Base-by-base conservation (phyloP, 2,113 vertebrate species). In the Choloepus hoffmanni region DNA sequence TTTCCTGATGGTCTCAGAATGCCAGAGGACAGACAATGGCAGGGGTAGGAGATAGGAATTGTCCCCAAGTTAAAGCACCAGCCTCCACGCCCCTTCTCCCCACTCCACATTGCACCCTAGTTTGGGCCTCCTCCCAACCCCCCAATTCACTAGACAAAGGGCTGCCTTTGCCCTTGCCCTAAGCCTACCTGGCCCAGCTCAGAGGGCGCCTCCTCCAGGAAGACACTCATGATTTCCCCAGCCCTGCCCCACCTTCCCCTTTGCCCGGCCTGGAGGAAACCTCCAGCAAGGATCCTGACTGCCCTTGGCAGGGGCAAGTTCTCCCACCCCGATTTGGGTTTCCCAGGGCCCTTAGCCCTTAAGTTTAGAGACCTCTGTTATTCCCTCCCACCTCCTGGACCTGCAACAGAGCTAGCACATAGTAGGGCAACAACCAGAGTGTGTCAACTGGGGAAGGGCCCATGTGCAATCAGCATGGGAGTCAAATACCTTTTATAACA, bases 401-500 rank as follows among this genome's bases (percentile, higher is more conserved):
- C 28, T 1, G 1, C 21, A 60, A 23, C 55, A 67, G 26, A 53
- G 48, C 7, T 12, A 83, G 43, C 23, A 36, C 82, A 23, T 1
- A 82, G 48, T 14, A 53, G n/a, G 85, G 43, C 0, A 0, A 26
- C 74, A 62, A 50, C n/a, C 26, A 15, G 16, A 4, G 23, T 15
- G 18, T 21, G 19, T 63, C 78, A 53, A 24, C 21, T 0, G 21
- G 67, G 13, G 28, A 85, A 50, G 23, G 24, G 18, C 26, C 48
- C 5, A 2, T 21, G 1, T 40, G 60, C 24, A 33, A 13, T 33
- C 55, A 24, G 1, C 0, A 0, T 19, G 18, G 33, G 2, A 7
- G 3, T 55, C 77, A 83, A 63, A n/a, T 7, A 48, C 13, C 67
- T 74, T 43, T 55, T 24, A 55, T 8, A 14, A 11, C 21, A 85